Base-by-base conservation (phyloP, 2,797 vertebrate genomes). In the Naso thynnoides region DNA sequence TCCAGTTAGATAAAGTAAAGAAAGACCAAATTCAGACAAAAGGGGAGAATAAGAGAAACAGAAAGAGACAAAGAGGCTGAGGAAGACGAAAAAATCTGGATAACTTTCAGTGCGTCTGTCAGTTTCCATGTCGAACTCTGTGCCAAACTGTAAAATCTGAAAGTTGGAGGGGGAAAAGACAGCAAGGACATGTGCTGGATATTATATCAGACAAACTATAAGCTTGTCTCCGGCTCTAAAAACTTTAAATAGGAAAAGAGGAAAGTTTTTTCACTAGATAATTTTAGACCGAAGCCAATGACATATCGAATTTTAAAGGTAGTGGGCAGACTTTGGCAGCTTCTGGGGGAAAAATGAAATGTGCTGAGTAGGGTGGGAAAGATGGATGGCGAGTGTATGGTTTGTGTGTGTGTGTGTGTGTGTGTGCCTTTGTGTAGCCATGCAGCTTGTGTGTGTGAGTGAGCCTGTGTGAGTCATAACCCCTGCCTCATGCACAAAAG, bases 401-500 rank as follows among this genome's bases (percentile, higher is more conserved):
- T n/a, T n/a, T n/a, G n/a, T 48, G 8, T 26, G 56, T 54, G 64
- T 70, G 64, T 52, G 54, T 70, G 69, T 44, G 73, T 56, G 61
- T 45, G 58, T 59, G 54, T 31, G 72, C 29, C 67, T n/a, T 54
- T 13, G 57, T 52, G 56, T 47, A 15, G 41, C 57, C 57, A 45
- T 45, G 41, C 26, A 45, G 57, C 19, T n/a, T 50, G 56, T 53
- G 45, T 55, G 57, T 42, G 45, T 67, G 47, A 19, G 45, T n/a
- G 44, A 67, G 71, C 31, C 60, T 68, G 73, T 24, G 74, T 88
- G 90, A 91, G 87, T 93, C 89, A 92, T 82, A 85, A 90, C 85
- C 82, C 68, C 64, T 69, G 73, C 84, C 87, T 86, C 78, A 63
- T 76, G 73, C 83, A 85, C 82, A 79, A 80, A 80, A 90, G 92